phyloP scores from a whole-genome alignment of 2,113 vertebrate species.

The Lophura nycthemera region DNA sequence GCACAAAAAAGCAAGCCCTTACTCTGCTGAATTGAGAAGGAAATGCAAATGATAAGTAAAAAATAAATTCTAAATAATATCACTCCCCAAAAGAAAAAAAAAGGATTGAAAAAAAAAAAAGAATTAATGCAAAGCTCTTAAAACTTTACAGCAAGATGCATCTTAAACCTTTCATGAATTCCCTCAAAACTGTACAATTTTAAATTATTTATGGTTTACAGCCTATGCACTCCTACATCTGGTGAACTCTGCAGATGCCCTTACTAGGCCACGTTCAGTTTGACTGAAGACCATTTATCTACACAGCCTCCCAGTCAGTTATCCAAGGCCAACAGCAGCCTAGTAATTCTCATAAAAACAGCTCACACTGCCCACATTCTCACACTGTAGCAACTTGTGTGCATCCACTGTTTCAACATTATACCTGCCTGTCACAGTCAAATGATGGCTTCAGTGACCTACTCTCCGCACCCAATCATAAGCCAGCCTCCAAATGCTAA shows the following conservation, averaged over 20 bases:
- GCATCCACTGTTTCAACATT: background rate
- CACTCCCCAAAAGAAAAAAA: background rate
- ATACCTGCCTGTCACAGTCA: background rate
- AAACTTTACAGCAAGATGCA: background rate
- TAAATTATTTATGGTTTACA: background rate
- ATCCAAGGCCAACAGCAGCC: background rate
- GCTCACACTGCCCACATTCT: background rate
- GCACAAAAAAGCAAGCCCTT: background rate
- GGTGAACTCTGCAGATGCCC: background rate
- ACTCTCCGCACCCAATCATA: fast-evolving
- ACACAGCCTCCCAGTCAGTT: background rate
- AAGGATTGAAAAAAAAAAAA: no score
- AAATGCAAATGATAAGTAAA: background rate
- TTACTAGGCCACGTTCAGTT: background rate
- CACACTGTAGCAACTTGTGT: background rate
- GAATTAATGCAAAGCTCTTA: background rate
- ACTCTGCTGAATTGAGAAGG: background rate
- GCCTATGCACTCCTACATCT: background rate
- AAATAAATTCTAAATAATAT: no score
- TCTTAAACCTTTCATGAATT: background rate
- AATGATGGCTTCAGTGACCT: background rate
- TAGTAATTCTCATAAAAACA: background rate
- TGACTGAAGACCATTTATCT: background rate
- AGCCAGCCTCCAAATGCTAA: background rate
- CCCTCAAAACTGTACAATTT: background rate